Base-by-base conservation (phyloP, 2,797 vertebrate genomes). In the Microhierax caerulescens region DNA sequence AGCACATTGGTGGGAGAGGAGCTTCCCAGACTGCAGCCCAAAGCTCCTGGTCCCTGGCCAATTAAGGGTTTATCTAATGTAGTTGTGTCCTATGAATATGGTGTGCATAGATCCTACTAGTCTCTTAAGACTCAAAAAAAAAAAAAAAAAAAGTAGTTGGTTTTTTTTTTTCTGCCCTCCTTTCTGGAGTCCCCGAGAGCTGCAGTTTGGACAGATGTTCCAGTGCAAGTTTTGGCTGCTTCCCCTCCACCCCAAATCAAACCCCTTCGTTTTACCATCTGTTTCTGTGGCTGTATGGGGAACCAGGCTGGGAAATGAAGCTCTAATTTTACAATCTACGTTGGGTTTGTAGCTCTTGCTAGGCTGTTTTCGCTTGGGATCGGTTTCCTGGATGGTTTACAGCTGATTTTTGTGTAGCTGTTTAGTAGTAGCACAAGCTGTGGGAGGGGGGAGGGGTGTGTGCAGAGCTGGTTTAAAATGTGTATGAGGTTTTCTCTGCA, bases 181-280 rank as follows among this genome's bases (percentile, higher is more conserved):
- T 84, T 78, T 88, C 20, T 85, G 86, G 34, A 79, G 36, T 82
- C 63, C 28, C 59, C 0, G 6, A 85, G 36, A 89, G 51, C 70
- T 90, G 37, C 37, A 69, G 50, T 81, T 90, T 48, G 51, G 83
- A 73, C 95, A 96, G 91, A 89, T 96, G 90, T 96, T 94, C 36
- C 77, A 79, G 45, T 37, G 63, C 77, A 88, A 90, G 54, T 89
- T 97, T 91, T 88, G 80, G 70, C 90, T 88, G 77, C 59, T 89
- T 90, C 53, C 32, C 22, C 23, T 92, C 72, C 56, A 51, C 54
- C 59, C 64, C 74, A 85, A 92, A 76, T 86, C 95, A 81, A 81
- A 64, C 61, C 54, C 77, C 74, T 96, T 94, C 22, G 3, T 93
- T 96, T 89, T 93, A 43, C 90, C 90, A 87, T 94, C 88, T 95